A percentile compares a stretch with the other conserved stretches of the same genome.
Conservation (phyloP, 2,888 invertebrate species). For the Amblyteles armatorius region DNA sequence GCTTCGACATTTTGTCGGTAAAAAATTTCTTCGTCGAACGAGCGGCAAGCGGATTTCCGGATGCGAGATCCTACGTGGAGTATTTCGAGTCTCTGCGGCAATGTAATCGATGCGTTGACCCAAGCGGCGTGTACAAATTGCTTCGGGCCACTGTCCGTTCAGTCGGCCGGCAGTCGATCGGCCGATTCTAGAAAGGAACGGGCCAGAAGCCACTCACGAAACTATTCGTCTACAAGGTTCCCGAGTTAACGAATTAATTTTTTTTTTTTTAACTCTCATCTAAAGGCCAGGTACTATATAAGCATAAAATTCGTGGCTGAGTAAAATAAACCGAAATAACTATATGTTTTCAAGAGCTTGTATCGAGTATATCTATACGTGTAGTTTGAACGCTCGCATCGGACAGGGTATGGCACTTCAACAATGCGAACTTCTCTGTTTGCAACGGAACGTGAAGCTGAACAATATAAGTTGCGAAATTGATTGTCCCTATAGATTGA, state of each 20-base stretch:
- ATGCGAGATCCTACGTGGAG: background rate
- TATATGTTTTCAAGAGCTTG: background rate
- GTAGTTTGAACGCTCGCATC: conserved; percentile 6
- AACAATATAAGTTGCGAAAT: conserved; percentile 63
- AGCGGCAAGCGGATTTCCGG: background rate
- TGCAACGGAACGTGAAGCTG: conserved; percentile 48
- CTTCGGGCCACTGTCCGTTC: conserved; percentile 44
- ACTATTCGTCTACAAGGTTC: conserved; percentile 54
- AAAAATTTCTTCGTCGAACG: background rate
- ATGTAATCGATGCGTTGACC: conserved; percentile 8
- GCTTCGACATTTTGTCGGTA: background rate
- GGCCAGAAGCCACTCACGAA: conserved; percentile 56
- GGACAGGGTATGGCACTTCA: conserved; percentile 30
- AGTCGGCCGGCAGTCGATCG: conserved; percentile 26
- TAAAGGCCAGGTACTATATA: background rate
- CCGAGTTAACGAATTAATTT: background rate
- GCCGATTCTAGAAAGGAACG: conserved; percentile 63
- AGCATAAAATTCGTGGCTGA: background rate
- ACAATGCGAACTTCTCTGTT: conserved; percentile 41
- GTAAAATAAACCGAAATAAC: background rate
- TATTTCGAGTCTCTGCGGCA: background rate
- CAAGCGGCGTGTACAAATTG: background rate
- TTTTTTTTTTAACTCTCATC: background rate
- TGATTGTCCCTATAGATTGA: conserved; percentile 52
- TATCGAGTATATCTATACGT: background rate